Conservation (phyloP, 2,113 vertebrate genomes). For the Baryphthengus martii region DNA sequence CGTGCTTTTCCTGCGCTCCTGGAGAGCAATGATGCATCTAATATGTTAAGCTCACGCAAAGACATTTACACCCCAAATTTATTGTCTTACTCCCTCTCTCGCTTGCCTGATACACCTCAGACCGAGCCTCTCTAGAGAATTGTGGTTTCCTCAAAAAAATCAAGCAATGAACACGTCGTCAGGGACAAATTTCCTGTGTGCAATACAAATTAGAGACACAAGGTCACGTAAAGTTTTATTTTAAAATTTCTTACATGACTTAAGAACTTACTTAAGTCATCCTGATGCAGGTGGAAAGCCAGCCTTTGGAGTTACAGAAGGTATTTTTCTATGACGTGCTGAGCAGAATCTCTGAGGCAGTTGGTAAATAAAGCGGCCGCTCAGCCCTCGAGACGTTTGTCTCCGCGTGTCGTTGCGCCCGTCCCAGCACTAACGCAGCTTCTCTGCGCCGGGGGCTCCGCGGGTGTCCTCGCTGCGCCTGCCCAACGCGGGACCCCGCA, state of each 20-base stretch:
- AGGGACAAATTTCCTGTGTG: background rate
- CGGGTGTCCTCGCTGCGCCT: too few relatives aligned
- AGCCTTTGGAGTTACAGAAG: background rate
- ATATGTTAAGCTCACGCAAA: background rate
- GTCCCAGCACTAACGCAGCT: too few relatives aligned
- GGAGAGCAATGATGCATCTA: rapidly evolving
- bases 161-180: background rate
- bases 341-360: background rate
- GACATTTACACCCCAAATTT: background rate
- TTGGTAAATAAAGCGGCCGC: rapidly evolving
- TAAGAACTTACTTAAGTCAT: background rate
- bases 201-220: background rate
- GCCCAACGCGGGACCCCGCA: too few relatives aligned
- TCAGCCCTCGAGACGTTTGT: too few relatives aligned
- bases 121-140: background rate
- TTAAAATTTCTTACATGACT: background rate
- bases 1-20: rapidly evolving
- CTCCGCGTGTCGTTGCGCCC: rapidly evolving
- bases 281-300: background rate
- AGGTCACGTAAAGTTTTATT: background rate
- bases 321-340: background rate
- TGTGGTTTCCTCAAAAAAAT: conserved; percentile 19
- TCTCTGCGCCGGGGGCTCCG: too few relatives aligned
- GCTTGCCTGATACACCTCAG: background rate
- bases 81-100: background rate